Percentiles rank a stretch among this genome's conserved stretches.
Evolutionary conservation across 2,797 vertebrate genomes (phyloP).

Genomic region (Echiichthys vipera): DNA sequence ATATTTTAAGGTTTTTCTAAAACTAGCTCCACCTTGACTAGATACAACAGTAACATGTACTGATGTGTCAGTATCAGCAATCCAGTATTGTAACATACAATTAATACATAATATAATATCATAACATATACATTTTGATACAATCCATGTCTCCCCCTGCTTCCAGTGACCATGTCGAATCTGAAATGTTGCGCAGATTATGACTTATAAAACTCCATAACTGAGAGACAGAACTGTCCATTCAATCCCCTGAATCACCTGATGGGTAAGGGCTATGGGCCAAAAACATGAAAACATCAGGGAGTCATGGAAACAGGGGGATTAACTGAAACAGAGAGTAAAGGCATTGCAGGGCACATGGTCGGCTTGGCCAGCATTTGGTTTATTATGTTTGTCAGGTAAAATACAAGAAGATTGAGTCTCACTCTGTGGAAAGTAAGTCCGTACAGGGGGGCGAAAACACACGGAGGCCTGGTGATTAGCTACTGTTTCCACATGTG

Average conservation of each 20-base stretch:
- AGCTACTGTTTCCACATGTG: conserved; percentile 72
- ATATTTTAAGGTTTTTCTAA: too few species aligned
- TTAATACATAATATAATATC: background rate
- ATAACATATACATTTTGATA: background rate
- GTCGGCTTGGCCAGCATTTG: conserved; percentile 13
- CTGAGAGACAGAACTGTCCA: background rate
- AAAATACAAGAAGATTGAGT: conserved; percentile 50
- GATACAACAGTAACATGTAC: background rate
- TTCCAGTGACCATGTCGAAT: background rate
- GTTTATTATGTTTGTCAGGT: conserved; percentile 61
- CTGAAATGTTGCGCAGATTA: conserved; percentile 7
- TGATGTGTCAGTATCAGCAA: background rate
- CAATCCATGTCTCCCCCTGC: background rate
- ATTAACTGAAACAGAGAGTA: conserved; percentile 26
- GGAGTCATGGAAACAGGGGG: conserved; percentile 57
- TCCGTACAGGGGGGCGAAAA: conserved; percentile 28
- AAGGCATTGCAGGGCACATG: conserved; percentile 16
- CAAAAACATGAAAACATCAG: conserved; percentile 32
- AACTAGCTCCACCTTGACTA: background rate
- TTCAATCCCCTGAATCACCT: conserved; percentile 30
- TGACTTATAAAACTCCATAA: background rate
- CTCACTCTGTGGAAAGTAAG: conserved; percentile 45
- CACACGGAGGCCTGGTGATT: conserved; percentile 41
- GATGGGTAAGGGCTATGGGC: background rate
- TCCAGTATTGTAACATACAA: background rate